phyloP scores from a whole-genome alignment of 2,797 vertebrate genomes.

The Paguma larvata region DNA sequence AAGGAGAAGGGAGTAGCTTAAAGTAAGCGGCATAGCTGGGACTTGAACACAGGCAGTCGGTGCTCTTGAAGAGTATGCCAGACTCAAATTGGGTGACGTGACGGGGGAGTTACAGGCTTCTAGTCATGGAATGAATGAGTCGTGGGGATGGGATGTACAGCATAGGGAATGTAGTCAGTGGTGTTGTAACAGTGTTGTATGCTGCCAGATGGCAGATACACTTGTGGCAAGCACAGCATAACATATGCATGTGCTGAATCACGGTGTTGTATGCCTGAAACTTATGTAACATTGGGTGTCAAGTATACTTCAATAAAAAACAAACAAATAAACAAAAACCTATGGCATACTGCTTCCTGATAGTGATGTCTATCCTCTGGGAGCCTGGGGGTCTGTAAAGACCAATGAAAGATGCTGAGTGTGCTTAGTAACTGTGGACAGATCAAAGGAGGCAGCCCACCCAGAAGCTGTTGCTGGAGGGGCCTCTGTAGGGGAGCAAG shows the following conservation, averaged over 20 bases:
- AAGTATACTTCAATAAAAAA: not conserved
- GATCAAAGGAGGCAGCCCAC: not conserved
- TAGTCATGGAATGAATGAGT: not conserved
- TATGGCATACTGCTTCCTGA: not conserved
- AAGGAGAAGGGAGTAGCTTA: not conserved
- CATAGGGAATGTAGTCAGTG: not conserved
- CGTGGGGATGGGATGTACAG: not conserved
- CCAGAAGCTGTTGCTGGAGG: too few species aligned
- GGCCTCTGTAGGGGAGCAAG: rapidly evolving
- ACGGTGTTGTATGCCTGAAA: not conserved
- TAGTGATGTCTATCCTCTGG: not conserved
- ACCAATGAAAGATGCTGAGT: not conserved
- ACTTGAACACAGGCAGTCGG: not conserved
- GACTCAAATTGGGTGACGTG: not conserved
- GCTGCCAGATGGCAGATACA: not conserved
- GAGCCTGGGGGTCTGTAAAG: not conserved
- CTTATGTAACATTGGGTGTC: not conserved
- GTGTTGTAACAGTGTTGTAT: not conserved
- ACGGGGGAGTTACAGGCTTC: not conserved
- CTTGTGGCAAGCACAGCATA: not conserved
- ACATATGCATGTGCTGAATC: not conserved
- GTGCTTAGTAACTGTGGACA: not conserved
- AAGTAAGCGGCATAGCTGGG: not conserved
- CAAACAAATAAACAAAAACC: not conserved
- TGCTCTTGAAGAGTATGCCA: not conserved